phyloP scores from a whole-genome alignment of 2,113 vertebrate genomes.

The Okapia johnstoni region DNA sequence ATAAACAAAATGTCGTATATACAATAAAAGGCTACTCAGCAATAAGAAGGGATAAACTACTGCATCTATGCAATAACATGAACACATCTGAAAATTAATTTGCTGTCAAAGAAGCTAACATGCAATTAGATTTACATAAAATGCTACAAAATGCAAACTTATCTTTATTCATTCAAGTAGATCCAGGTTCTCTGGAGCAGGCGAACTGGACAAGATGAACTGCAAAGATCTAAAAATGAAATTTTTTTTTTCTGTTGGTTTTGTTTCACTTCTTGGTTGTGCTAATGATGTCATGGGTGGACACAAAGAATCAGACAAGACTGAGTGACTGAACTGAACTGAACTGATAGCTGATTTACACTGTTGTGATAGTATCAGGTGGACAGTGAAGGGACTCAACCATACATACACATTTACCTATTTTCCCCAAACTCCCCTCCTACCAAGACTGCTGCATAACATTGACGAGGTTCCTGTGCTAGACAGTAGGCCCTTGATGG shows the following conservation, averaged over 20 bases:
- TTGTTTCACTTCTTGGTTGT: background rate
- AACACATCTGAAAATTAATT: background rate
- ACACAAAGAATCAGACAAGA: background rate
- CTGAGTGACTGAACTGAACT: background rate
- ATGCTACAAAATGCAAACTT: background rate
- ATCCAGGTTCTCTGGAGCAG: background rate
- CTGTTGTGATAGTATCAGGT: background rate
- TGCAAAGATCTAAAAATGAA: background rate
- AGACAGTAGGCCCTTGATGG: background rate
- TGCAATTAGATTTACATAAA: background rate
- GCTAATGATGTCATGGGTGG: background rate
- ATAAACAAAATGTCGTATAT: background rate
- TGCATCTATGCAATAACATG: background rate
- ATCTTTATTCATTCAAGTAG: background rate
- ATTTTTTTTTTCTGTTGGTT: background rate
- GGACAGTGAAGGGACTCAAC: background rate
- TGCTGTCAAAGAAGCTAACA: background rate
- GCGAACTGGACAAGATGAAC: background rate
- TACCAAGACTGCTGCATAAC: background rate
- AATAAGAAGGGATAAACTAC: background rate
- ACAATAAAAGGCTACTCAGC: background rate
- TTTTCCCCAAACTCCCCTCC: background rate
- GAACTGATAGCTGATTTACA: background rate
- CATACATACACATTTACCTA: background rate
- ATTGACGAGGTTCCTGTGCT: background rate